Conservation (phyloP, 2,797 vertebrate genomes). For the Ctenopoma multispine region DNA sequence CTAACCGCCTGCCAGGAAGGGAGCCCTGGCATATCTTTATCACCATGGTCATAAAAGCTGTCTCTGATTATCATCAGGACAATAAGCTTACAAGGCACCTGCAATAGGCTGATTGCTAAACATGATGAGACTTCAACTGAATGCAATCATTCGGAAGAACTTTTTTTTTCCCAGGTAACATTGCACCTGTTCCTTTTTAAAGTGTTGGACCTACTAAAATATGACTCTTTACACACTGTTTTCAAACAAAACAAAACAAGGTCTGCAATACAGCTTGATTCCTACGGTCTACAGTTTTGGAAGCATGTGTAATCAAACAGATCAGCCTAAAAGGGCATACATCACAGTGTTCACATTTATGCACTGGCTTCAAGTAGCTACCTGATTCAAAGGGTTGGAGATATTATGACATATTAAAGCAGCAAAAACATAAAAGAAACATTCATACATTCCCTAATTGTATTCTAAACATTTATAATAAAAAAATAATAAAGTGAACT, state of each 20-base stretch:
- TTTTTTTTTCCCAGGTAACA: constrained; percentile 29
- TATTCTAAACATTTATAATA: too few relatives aligned
- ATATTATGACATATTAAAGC: background rate
- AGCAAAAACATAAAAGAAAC: too few relatives aligned
- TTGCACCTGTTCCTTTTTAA: constrained; percentile 1
- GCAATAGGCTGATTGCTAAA: constrained; percentile 63
- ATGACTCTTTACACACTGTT: background rate
- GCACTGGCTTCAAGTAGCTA: too few relatives aligned
- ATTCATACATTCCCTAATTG: too few relatives aligned
- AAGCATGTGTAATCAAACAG: background rate
- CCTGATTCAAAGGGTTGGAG: background rate
- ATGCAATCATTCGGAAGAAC: constrained; percentile 45
- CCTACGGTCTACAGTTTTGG: background rate
- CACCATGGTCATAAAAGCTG: constrained; percentile 61
- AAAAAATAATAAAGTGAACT: too few relatives aligned
- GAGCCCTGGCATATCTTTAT: constrained; percentile 64
- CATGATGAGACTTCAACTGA: constrained; percentile 44
- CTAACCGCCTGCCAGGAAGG: constrained; percentile 69
- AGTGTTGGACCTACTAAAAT: background rate
- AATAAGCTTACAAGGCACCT: constrained; percentile 64
- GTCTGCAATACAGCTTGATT: constrained; percentile 2
- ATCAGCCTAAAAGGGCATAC: too few relatives aligned
- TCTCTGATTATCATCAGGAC: constrained; percentile 65
- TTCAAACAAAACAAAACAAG: background rate
- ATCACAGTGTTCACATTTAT: too few relatives aligned